Evolutionary conservation across 1,140 invertebrate genomes (phyloP), one percentile per base, ranked within the genome.

Genomic region (Apis florea): DNA sequence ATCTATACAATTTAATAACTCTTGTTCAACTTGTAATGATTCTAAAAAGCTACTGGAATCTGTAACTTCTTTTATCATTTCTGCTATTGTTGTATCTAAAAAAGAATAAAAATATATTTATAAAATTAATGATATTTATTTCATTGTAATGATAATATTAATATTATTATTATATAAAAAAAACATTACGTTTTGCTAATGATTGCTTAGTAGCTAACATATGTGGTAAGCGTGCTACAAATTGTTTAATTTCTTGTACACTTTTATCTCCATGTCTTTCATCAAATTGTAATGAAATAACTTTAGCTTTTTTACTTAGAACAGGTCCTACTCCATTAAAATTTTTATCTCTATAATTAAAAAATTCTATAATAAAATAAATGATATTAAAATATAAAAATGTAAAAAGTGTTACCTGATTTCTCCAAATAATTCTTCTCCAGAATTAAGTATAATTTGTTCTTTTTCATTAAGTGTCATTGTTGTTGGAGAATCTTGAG

Each of bases 221-320:
- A 84, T 98, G 96, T 1, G 98, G 98, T 79, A 99, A 94, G 83
- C 96, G 96, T 17, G 97, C 96, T 9, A 99, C 98, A 94, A 99
- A 98, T 87, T 97, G 96, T 93, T 98, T 99, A 90, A 99, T 98
- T 93, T 99, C 98, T 90, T 97, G 96, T 40, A 99, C 96, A 19
- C 97, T 97, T 92, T 98, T 98, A 59, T 98, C 96, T 47, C 95
- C 95, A 91, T 97, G 97, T 64, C 96, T 95, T 91, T 98, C 97
- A 91, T 98, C 97, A 92, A 98, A 95, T 91, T 98, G 97, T 0
- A 96, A 95, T 78, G 97, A 96, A 59, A 99, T 97, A 13, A 96
- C 93, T 92, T 97, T 98, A 0, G 98, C 98, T 93, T 98, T 98
- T 88, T 96, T 96, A 68, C 97, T 98, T 1, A 99, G 93, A 56